Base-by-base conservation (phyloP, 2,888 invertebrate genomes). In the Mechanitis messenoides region DNA sequence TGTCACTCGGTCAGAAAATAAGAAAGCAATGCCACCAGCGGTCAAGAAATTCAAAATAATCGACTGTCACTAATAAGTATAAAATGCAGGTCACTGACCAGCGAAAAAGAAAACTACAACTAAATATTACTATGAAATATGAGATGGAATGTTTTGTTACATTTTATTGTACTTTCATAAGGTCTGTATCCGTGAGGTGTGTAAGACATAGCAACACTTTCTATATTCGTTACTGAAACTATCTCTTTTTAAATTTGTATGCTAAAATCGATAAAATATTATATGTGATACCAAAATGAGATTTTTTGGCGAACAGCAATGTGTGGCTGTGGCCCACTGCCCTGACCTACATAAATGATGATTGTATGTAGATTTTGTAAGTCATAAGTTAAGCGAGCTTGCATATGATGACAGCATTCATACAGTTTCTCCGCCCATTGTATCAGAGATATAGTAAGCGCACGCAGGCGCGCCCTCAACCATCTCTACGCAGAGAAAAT, bases 301-400 rank as follows among this genome's bases (percentile, higher is more conserved):
- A 50, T 6, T 50, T 20, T 55, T 55, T 54, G 60, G 55, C 50
- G 35, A 58, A 58, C 63, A 66, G 45, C 58, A 61, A 66, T 73
- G 75, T 75, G 75, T 78, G 77, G 76, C 77, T 72, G 72, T 79
- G 74, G 78, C 87, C 87, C 79, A 87, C 85, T 88, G 85, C 82
- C 89, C 85, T 87, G 87, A 80, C 87, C 85, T 76, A 88, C 86
- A 81, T 85, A 65, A 72, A 70, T 78, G 80, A 83, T 84, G 83
- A 89, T 88, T 90, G 87, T 89, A 88, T 88, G 88, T 86, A 87
- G 87, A 89, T 89, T 87, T 84, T 84, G 82, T 83, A 83, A 86
- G 84, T 78, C 83, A 84, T 86, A 87, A 85, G 82, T 86, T 80
- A 85, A 42, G 20, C 20, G 20, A 76, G 74, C 80, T 73, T 73